Evolutionary conservation across 2,888 invertebrate species (phyloP).

Genomic region (Tipula unca): DNA sequence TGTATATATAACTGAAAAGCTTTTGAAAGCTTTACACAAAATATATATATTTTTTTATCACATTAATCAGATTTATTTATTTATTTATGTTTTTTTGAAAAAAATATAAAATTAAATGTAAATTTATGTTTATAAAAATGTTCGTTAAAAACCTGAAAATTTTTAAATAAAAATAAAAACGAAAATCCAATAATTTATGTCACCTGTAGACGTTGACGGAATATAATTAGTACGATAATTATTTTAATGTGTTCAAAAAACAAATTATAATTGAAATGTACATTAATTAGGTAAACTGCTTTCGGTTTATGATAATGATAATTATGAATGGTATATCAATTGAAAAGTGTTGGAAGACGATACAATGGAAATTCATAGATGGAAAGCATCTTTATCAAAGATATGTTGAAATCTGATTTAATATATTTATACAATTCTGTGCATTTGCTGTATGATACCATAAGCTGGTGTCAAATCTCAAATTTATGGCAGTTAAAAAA

Average conservation of each 20-base stretch:
- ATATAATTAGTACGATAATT: background rate
- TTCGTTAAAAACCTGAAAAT: background rate
- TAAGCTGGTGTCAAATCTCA: too few species aligned
- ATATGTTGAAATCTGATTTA: too few species aligned
- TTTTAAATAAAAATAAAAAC: background rate
- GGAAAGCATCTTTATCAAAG: too few species aligned
- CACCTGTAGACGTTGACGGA: background rate
- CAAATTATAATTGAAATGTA: background rate
- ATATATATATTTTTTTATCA: background rate
- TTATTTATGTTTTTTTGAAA: background rate
- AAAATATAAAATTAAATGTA: background rate
- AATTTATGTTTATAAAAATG: background rate
- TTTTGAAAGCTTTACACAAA: background rate
- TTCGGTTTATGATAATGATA: too few species aligned
- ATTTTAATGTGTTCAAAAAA: background rate
- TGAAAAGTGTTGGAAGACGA: too few species aligned
- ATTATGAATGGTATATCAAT: too few species aligned
- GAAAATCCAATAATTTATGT: background rate
- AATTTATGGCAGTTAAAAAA: too few species aligned
- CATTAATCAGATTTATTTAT: background rate
- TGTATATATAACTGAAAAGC: background rate
- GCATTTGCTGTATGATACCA: too few species aligned
- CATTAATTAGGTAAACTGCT: too few species aligned
- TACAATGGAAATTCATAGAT: too few species aligned
- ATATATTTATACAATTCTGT: too few species aligned